Conservation (phyloP, 1,140 invertebrate genomes). For the Drosophila malerkotliana region DNA sequence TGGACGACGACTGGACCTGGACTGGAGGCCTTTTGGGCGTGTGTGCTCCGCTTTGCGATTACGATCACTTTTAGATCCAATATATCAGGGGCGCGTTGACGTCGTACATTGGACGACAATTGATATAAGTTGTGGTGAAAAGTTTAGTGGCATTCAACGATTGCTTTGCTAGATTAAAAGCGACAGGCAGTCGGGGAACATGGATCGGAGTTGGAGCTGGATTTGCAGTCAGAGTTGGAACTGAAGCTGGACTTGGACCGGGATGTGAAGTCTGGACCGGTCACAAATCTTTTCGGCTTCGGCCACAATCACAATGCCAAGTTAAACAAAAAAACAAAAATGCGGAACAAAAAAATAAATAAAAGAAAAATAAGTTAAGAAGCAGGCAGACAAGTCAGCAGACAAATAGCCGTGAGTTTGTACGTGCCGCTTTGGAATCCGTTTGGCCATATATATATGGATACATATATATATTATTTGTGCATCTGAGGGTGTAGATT, state of each 20-base stretch:
- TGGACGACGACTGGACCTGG: constrained; percentile 23
- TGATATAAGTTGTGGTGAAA: constrained; percentile 84
- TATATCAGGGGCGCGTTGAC: constrained; percentile 83
- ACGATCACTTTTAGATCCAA: constrained; percentile 83
- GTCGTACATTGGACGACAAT: constrained; percentile 83
- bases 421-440: constrained; percentile 65
- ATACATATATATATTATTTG: constrained; percentile 14
- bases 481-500: constrained; percentile 20
- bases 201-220: constrained; percentile 15
- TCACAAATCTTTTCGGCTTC: constrained; percentile 66
- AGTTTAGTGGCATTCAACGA: constrained; percentile 83
- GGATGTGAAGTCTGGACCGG: constrained; percentile 52
- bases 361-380: constrained; percentile 48
- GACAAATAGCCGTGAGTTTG: constrained; percentile 75
- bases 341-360: constrained; percentile 41
- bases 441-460: constrained; percentile 23
- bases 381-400: constrained; percentile 59
- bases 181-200: constrained; percentile 60
- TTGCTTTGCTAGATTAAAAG: constrained; percentile 83
- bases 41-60: constrained; percentile 75
- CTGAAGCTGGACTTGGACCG: constrained; percentile 10
- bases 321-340: constrained; percentile 34
- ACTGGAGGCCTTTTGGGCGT: constrained; percentile 25
- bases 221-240: not conserved
- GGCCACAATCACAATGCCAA: constrained; percentile 73